Base-by-base conservation (phyloP, 2,797 vertebrate genomes). In the Synanceia verrucosa region DNA sequence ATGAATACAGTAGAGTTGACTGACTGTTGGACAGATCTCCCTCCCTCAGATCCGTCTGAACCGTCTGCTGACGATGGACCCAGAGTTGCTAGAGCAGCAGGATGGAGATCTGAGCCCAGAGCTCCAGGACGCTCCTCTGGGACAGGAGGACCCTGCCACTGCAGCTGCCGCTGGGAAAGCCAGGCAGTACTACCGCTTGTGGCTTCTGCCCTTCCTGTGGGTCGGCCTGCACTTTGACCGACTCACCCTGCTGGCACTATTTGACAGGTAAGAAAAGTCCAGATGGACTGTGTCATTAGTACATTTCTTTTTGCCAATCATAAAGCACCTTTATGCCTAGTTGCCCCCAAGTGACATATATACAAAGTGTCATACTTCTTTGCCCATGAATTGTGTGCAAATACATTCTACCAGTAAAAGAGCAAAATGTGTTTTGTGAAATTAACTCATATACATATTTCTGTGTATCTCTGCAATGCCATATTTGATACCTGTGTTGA, bases 171-270 rank as follows among this genome's bases (percentile, higher is more conserved):
- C 94, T 24, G 94, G 93, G 78, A 99, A 98, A 88, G 93, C 94
- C 73, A 96, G 96, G 86, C 97, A 99, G 92, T 99, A 99, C 90
- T 99, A 99, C 73, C 96, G 97, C 66, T 93, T 99, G 88, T 98
- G 97, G 97, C 95, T 99, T 57, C 92, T 99, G 51, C 98, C 98
- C 8, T 96, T 97, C 82, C 87, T 99, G 44, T 99, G 98, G 98
- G 96, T 99, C 44, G 96, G 97, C 67, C 94, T 99, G 86, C 96
- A 96, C 93, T 99, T 99, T 84, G 97, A 99, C 93, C 95, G 98
- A 86, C 96, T 99, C 84, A 99, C 98, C 13, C 95, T 99, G 85
- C 91, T 99, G 91, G 97, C 98, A 1, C 92, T 99, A 67, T 99
- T 99, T 79, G 98, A 99, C 93, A 96, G 98, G 98, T 99, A 26